Conservation (phyloP, 2,113 vertebrate genomes). For the Corvus hawaiiensis region DNA sequence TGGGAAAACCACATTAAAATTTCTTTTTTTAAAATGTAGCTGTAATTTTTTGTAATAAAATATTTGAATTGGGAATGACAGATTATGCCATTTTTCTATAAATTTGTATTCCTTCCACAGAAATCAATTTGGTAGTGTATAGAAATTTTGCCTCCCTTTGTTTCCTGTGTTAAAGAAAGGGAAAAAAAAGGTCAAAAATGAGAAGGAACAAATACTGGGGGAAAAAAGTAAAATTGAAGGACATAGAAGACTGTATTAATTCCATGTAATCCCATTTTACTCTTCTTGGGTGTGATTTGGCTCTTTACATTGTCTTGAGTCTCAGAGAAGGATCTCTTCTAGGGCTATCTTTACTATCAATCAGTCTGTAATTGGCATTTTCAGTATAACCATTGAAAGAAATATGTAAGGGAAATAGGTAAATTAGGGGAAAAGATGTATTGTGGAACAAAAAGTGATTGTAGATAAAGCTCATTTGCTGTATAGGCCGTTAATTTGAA, state of each 20-base stretch:
- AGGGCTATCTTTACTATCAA: rapidly evolving
- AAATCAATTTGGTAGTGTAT: not conserved
- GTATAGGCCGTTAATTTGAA: not conserved
- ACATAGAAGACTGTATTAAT: not conserved
- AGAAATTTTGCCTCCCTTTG: not conserved
- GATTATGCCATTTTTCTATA: not conserved
- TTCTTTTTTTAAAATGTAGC: not conserved
- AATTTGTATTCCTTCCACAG: not conserved
- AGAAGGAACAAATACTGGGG: not conserved
- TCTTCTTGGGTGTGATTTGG: not conserved
- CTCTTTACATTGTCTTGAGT: not conserved
- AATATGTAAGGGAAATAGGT: not conserved
- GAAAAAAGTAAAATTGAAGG: not conserved
- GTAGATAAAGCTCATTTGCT: not conserved
- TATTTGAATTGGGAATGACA: not conserved
- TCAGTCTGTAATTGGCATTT: not conserved
- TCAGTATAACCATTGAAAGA: not conserved
- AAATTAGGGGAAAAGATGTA: not conserved
- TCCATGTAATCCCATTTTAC: not conserved
- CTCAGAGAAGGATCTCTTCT: not conserved
- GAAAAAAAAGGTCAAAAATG: not conserved
- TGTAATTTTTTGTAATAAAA: not conserved
- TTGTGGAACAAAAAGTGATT: not conserved
- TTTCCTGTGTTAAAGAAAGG: not conserved
- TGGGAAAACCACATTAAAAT: not conserved